These are phyloP conservation scores for Cossypha polioptera DNA, from an alignment of 2,797 vertebrate genomes.

Conservation along the genomic window DNA sequence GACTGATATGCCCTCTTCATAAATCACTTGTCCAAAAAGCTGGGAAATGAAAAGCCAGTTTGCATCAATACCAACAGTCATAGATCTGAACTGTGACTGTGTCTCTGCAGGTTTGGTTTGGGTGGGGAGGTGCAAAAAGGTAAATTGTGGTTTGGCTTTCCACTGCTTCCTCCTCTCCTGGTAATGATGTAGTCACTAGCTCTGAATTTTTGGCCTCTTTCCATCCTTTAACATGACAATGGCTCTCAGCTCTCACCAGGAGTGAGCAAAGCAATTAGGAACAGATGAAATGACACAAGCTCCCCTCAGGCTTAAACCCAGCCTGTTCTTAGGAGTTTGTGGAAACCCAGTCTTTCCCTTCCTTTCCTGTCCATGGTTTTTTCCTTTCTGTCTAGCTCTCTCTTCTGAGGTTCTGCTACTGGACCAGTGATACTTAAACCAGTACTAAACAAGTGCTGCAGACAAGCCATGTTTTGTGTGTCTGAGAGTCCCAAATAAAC, in stretches of 20 bases:
- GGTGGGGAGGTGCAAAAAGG: not conserved
- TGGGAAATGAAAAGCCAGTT: not conserved
- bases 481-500: not conserved
- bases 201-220: constrained; percentile 29
- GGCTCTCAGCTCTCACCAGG: constrained; percentile 47
- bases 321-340: not conserved
- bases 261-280: constrained; percentile 54
- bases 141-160: not conserved
- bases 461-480: not conserved
- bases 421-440: not conserved
- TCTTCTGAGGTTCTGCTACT: not conserved
- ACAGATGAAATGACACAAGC: constrained; percentile 24
- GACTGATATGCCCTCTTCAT: not conserved
- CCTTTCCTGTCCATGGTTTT: not conserved
- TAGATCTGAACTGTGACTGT: not conserved
- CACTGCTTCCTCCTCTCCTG: not conserved
- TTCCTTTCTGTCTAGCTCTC: not conserved
- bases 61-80: not conserved
- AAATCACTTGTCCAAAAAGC: not conserved
- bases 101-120: not conserved
- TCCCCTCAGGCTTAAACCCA: constrained; percentile 4
- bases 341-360: not conserved
- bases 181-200: not conserved
- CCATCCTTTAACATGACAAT: constrained; percentile 36
- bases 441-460: not conserved